Evolutionary conservation across 2,797 vertebrate genomes (phyloP), one percentile per base, ranked within the genome.

Genomic region (Chloroceryle amazona): DNA sequence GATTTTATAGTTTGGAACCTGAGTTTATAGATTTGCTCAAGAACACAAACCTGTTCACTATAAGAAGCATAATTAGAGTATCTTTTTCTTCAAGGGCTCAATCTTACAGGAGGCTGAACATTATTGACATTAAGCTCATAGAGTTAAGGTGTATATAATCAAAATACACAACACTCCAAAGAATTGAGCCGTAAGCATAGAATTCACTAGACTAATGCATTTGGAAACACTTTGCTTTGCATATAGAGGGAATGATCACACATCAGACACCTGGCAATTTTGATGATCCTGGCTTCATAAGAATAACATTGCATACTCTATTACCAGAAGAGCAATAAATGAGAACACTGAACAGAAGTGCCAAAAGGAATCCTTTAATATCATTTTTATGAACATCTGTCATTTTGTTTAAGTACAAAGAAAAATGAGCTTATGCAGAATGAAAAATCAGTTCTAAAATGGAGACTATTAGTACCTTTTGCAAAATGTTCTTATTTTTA

Each of bases 351-450:
- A 95, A 81, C 70, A 95, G 75, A 88, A 90, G 81, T 86, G 89
- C 93, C 90, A 84, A 94, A 93, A 96, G 95, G 91, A 96, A 92
- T 85, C 79, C 70, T 82, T 82, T 90, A 63, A 70, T 70, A 62
- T 63, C 6, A 1, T 63, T 86, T 95, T 95, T 93, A 90, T 76
- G 92, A 95, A 89, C 89, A 90, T 78, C 84, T 97, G 94, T 95
- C 93, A 92, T 96, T 95, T 97, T 95, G 86, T 94, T 94, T 78
- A 91, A 92, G 49, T 75, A 67, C n/a, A 95, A 96, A 94, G 85
- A 97, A 91, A 93, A 94, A 94, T 19, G 37, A 88, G 29, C 63
- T 66, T 75, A 12, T 63, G 42, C 2, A 7, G 84, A 94, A 90
- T 55, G 66, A 81, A 90, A 95, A 91, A 96, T 78, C 87, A 71